Conservation (phyloP, 2,888 invertebrate genomes). For the Cephus spinipes region DNA sequence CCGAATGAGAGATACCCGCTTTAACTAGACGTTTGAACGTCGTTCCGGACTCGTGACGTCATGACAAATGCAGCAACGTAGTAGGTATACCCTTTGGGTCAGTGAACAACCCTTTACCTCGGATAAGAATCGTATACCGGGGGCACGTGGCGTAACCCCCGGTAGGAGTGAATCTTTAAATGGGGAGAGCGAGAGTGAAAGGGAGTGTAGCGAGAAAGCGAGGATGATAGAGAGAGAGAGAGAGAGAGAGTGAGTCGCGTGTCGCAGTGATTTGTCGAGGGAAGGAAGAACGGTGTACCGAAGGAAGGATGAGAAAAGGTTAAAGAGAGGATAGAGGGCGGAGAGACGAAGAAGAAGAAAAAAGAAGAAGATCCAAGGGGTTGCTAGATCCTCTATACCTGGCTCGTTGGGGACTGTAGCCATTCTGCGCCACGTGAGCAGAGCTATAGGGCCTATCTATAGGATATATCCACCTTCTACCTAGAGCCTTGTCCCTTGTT, state of each 20-base stretch:
- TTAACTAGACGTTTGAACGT: background rate
- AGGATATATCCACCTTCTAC: constrained; percentile 3
- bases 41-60: background rate
- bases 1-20: background rate
- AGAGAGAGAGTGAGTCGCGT: constrained; percentile 1
- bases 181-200: constrained; percentile 5
- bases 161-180: constrained; percentile 1
- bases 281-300: background rate
- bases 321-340: constrained; percentile 18
- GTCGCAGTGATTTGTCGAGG: constrained; percentile 7
- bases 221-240: constrained; percentile 22
- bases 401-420: constrained; percentile 4
- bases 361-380: constrained; percentile 13
- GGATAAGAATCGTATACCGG: background rate
- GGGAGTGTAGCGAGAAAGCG: constrained; percentile 13
- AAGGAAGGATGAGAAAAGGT: constrained; percentile 15
- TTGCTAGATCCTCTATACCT: constrained; percentile 4
- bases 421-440: constrained; percentile 12
- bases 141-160: constrained; percentile 3
- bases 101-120: background rate
- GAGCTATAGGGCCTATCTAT: constrained; percentile 9
- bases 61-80: background rate
- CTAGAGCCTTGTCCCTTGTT: constrained; percentile 46
- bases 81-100: background rate
- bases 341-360: constrained; percentile 26